Conservation (phyloP, 1,140 invertebrate species). For the Dermatophagoides farinae region DNA sequence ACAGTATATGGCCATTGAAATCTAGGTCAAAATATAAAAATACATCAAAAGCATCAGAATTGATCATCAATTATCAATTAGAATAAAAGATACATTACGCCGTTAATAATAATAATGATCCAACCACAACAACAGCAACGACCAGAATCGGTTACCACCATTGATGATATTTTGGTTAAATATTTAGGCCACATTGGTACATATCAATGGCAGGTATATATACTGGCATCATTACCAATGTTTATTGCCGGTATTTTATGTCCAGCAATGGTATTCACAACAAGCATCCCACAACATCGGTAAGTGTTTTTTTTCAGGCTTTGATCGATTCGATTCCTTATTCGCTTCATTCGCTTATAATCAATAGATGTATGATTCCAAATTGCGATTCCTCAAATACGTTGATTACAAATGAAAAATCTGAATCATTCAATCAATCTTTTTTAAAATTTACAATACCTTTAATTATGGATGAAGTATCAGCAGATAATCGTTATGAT, state of each 20-base stretch:
- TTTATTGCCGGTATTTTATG: background rate
- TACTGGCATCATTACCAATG: background rate
- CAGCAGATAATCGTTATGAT: too few relatives aligned
- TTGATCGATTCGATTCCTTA: background rate
- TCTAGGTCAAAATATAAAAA: too few relatives aligned
- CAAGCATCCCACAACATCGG: background rate
- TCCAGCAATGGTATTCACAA: background rate
- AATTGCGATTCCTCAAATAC: background rate
- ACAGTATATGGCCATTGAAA: too few relatives aligned
- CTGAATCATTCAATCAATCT: too few relatives aligned
- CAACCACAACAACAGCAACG: too few relatives aligned
- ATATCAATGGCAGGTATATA: background rate
- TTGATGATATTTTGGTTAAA: background rate
- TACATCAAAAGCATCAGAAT: too few relatives aligned
- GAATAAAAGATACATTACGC: too few relatives aligned
- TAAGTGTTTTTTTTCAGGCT: background rate
- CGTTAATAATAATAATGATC: too few relatives aligned
- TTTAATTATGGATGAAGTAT: too few relatives aligned
- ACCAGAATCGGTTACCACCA: too few relatives aligned
- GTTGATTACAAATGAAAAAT: background rate
- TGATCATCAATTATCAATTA: too few relatives aligned
- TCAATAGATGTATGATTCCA: background rate
- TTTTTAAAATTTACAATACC: slow-evolving; percentile 1
- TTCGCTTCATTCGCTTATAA: background rate
- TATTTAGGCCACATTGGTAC: background rate